phyloP scores from a whole-genome alignment of 2,888 invertebrate species.

The Trissolcus japonicus region DNA sequence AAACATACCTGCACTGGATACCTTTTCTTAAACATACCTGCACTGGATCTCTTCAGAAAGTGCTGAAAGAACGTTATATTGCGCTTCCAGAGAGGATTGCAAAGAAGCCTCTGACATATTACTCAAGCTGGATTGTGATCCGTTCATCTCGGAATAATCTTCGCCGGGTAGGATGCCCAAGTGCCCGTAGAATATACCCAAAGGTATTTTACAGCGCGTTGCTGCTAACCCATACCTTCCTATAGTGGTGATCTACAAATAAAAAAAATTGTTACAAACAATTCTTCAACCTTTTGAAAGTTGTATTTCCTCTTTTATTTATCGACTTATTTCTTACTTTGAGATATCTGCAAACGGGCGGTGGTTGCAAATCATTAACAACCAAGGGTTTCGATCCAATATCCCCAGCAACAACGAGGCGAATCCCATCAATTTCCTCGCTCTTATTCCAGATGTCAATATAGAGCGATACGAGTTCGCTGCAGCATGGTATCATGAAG shows the following conservation, averaged over 20 bases:
- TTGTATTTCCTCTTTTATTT: background rate
- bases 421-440: constrained; percentile 90
- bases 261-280: too few relatives aligned
- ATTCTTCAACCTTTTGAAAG: too few relatives aligned
- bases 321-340: constrained; percentile 80
- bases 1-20: background rate
- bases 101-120: constrained; percentile 65
- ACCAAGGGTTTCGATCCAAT: constrained; percentile 91
- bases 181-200: constrained; percentile 96
- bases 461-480: constrained; percentile 88
- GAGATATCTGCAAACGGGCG: constrained; percentile 91
- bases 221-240: constrained; percentile 95
- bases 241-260: constrained; percentile 88
- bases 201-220: constrained; percentile 91
- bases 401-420: constrained; percentile 90
- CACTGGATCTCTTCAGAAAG: constrained; percentile 88
- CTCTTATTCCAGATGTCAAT: constrained; percentile 93
- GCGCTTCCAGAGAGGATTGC: constrained; percentile 77
- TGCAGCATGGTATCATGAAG: constrained; percentile 87
- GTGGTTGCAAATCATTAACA: constrained; percentile 92
- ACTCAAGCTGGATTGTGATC: constrained; percentile 65
- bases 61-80: constrained; percentile 82
- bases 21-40: constrained; percentile 77
- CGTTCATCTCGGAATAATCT: constrained; percentile 74
- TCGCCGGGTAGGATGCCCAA: constrained; percentile 83